Base-by-base conservation (phyloP, 1,140 invertebrate species). In the Asbolus verrucosus region DNA sequence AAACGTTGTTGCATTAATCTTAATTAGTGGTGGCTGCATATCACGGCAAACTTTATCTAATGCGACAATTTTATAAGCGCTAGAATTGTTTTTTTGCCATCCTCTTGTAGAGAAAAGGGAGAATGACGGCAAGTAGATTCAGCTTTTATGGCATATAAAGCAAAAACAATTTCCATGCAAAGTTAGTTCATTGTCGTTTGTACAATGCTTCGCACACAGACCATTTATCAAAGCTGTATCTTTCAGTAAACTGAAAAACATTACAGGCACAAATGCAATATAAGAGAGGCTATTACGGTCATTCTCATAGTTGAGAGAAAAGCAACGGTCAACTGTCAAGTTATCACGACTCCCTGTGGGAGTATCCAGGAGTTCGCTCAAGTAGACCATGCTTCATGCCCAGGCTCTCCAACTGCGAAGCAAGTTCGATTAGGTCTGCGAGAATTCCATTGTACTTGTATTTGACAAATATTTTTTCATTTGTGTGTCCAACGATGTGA, bases 111-210 rank as follows among this genome's bases (percentile, higher is more conserved):
- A 19, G 46, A 54, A 21, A 54, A 54, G 27, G 27, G 46, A 27
- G 46, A 54, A 54, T 27, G 46, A 21, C 19, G 27, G 27, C 46
- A 54, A 54, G 46, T 54, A 24, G 46, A 54, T 54, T 24, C 46
- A 14, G 19, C 46, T 54, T 54, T 54, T 54, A 54, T 54, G 46
- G 46, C 21, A 54, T 27, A 54, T 54, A 54, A 54, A 54, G 46
- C 46, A 54, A 54, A 54, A 54, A 54, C 46, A 54, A 54, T 54
- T 54, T 54, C 46, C 46, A 54, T 54, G 46, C 46, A 54, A 54
- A 54, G 46, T 54, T 54, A 54, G 46, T 54, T 54, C 46, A 54
- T 54, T 54, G 46, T 54, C 46, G 46, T 54, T 54, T 54, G 46
- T 54, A 54, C 46, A 54, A 54, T 54, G 46, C 46, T 54, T 46